These are phyloP conservation scores for Phyllostomus hastatus DNA, from an alignment of 2,113 vertebrate genomes.

Conservation along the genomic window DNA sequence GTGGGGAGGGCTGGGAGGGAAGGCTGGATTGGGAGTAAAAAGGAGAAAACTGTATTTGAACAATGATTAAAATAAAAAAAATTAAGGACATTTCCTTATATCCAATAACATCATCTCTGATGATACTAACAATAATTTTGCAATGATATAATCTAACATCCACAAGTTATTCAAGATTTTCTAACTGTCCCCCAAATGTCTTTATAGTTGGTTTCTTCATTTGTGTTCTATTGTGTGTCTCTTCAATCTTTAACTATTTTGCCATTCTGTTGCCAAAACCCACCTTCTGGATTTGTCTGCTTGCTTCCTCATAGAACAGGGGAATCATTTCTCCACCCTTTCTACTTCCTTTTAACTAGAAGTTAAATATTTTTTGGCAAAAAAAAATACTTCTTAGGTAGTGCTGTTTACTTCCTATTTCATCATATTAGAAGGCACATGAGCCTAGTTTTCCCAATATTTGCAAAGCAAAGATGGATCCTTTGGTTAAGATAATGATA, in stretches of 20 bases:
- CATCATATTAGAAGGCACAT: background rate
- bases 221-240: background rate
- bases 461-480: background rate
- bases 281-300: background rate
- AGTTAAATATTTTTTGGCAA: background rate
- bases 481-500: background rate
- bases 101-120: background rate
- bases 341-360: background rate
- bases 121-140: background rate
- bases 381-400: background rate
- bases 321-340: background rate
- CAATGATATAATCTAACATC: background rate
- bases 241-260: background rate
- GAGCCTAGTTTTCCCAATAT: background rate
- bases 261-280: background rate
- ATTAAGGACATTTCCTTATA: background rate
- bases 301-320: background rate
- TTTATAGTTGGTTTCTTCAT: background rate
- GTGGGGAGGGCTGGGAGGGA: too few species aligned
- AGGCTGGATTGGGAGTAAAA: too few species aligned
- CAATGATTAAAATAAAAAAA: background rate
- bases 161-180: background rate
- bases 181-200: background rate
- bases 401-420: background rate
- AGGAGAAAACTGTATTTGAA: too few species aligned